phyloP scores from a whole-genome alignment of 2,797 vertebrate species.

The Enteromius radiatus region DNA sequence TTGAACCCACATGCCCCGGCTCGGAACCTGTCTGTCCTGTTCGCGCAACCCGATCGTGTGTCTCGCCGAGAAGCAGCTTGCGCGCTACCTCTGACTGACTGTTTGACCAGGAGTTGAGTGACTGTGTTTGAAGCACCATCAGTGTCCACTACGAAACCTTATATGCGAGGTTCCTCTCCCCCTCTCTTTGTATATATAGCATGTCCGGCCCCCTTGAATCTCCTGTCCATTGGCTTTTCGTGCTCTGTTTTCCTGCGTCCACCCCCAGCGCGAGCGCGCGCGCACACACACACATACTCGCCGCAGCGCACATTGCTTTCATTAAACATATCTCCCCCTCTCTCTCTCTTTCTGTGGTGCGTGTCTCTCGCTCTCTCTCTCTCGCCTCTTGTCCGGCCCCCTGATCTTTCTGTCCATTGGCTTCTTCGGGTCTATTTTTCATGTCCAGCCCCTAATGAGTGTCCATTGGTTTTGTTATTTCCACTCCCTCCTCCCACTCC shows the following conservation, averaged over 20 bases:
- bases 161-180: conserved; percentile 65
- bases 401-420: conserved; percentile 93
- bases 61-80: conserved; percentile 49
- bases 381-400: conserved; percentile 83
- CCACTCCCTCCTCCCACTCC: conserved; percentile 93
- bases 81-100: conserved; percentile 38
- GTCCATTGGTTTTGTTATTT: conserved; percentile 97
- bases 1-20: conserved; percentile 52
- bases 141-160: conserved; percentile 68
- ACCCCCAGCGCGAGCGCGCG: conserved; percentile 66
- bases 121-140: conserved; percentile 56
- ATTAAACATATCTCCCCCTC: conserved; percentile 70
- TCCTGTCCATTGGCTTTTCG: conserved; percentile 79
- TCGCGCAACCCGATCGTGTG: conserved; percentile 59
- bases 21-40: conserved; percentile 68
- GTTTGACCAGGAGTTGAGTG: conserved; percentile 58
- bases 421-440: conserved; percentile 93
- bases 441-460: conserved; percentile 97
- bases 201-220: conserved; percentile 74
- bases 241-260: conserved; percentile 78
- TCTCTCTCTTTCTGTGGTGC: conserved; percentile 58
- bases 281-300: conserved; percentile 35
- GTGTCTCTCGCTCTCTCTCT: conserved; percentile 68
- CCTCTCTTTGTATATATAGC: conserved; percentile 58
- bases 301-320: conserved; percentile 79